phyloP scores from a whole-genome alignment of 2,113 vertebrate species.

The Cercocebus atys region DNA sequence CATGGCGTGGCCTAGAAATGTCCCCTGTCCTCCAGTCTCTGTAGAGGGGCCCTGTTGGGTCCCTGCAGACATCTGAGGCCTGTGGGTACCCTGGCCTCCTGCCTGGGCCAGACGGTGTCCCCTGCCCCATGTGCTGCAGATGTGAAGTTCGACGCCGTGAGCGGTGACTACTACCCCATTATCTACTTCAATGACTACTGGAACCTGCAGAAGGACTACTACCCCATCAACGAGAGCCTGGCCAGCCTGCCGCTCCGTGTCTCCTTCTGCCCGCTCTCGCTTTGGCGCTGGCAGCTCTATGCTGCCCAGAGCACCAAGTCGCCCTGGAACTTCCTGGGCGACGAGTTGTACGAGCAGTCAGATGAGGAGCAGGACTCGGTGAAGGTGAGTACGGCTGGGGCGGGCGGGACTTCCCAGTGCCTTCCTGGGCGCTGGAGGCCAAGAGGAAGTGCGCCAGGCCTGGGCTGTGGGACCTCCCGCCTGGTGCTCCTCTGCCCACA shows the following conservation, averaged over 20 bases:
- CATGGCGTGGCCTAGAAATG: not conserved
- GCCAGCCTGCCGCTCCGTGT: constrained; percentile 90
- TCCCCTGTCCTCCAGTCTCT: not conserved
- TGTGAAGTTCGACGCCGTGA: constrained; percentile 96
- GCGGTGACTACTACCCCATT: constrained; percentile 96
- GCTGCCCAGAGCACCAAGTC: constrained; percentile 94
- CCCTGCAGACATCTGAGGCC: not conserved
- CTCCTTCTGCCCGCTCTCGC: constrained; percentile 92
- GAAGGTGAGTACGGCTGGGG: constrained; percentile 84
- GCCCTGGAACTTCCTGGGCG: constrained; percentile 95
- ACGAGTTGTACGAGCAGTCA: constrained; percentile 95
- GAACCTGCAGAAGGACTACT: constrained; percentile 98
- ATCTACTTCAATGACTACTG: constrained; percentile 99
- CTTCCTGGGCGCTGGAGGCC: not conserved
- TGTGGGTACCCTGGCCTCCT: rapidly evolving
- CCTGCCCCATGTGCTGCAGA: constrained; percentile 79
- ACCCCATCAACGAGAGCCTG: constrained; percentile 92
- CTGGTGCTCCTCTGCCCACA: not conserved
- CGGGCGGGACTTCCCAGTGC: not conserved
- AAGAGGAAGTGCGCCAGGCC: not conserved
- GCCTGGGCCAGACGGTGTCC: not conserved
- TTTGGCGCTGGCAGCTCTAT: constrained; percentile 98
- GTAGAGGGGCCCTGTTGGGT: not conserved
- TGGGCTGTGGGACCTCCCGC: not conserved
- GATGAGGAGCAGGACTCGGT: constrained; percentile 98